Conservation (phyloP, 2,113 vertebrate genomes). For the Chloropsis hardwickii region DNA sequence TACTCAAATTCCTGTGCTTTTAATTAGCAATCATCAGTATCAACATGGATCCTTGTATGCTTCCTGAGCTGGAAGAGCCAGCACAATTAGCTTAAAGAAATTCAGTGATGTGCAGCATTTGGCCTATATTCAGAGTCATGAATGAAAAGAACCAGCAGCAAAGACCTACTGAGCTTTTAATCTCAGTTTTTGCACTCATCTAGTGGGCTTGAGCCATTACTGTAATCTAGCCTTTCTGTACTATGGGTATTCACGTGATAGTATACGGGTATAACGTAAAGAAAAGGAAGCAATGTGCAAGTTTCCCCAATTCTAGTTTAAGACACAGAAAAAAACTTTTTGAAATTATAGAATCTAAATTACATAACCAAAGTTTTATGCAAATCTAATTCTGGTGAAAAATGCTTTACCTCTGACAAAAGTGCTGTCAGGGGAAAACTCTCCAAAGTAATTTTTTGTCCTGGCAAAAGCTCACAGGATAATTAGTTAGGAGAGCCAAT, state of each 20-base stretch:
- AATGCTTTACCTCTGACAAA: not conserved
- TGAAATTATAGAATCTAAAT: not conserved
- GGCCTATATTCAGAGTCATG: not conserved
- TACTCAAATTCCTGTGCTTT: not conserved
- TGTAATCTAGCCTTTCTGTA: not conserved
- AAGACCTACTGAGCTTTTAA: not conserved
- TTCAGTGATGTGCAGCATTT: not conserved
- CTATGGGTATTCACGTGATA: not conserved
- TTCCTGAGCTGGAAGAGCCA: not conserved
- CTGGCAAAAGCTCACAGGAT: not conserved
- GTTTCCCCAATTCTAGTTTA: not conserved
- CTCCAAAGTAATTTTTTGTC: not conserved
- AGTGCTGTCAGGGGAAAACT: not conserved
- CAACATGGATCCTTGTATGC: fast-evolving
- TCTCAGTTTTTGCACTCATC: not conserved
- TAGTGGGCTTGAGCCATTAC: not conserved
- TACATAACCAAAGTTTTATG: not conserved
- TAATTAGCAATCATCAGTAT: not conserved
- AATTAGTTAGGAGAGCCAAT: not conserved
- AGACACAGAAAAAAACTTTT: not conserved
- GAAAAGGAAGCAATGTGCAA: not conserved
- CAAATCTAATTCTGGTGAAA: not conserved
- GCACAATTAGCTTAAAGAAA: not conserved
- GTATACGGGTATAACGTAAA: not conserved
- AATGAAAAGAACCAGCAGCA: not conserved